Evolutionary conservation across 53 echinoderm and acorn worm species (phyloP).

Genomic region (Paelopatides confundens): DNA sequence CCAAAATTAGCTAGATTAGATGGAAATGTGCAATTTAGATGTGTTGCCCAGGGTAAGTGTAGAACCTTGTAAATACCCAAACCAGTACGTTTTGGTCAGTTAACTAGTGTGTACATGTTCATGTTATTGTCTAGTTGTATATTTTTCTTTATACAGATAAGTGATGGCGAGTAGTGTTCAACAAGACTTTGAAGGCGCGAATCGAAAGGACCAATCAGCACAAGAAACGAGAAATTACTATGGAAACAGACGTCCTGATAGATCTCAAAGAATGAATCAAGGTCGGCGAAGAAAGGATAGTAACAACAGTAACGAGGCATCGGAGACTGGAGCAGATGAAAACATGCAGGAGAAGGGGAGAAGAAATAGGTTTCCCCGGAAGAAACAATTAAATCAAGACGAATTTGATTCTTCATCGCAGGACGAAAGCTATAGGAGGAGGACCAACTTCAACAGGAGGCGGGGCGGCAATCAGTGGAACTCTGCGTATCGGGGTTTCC

Average conservation of each 20-base stretch:
- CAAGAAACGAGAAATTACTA: not conserved
- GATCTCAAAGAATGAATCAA: not conserved
- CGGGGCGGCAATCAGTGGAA: constrained; percentile 16
- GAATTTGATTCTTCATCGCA: constrained; percentile 40
- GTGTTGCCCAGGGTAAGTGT: too few species aligned
- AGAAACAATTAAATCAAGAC: not conserved
- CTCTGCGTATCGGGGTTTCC: constrained; percentile 30
- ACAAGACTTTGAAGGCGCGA: not conserved
- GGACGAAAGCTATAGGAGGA: constrained; percentile 28
- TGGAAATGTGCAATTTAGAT: too few species aligned
- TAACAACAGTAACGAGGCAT: too few species aligned
- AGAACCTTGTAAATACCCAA: too few species aligned
- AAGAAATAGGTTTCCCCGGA: constrained; percentile 1
- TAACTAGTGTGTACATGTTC: too few species aligned
- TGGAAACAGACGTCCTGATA: not conserved
- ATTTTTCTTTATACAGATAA: not conserved
- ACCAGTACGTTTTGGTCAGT: too few species aligned
- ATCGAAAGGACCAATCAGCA: not conserved
- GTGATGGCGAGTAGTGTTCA: not conserved
- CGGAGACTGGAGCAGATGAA: not conserved
- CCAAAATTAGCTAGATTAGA: too few species aligned
- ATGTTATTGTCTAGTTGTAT: too few species aligned
- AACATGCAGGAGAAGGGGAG: not conserved
- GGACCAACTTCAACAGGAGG: constrained; percentile 29
- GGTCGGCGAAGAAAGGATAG: not conserved